phyloP scores from a whole-genome alignment of 2,113 vertebrate genomes.

The Tricholaema leucomelas region DNA sequence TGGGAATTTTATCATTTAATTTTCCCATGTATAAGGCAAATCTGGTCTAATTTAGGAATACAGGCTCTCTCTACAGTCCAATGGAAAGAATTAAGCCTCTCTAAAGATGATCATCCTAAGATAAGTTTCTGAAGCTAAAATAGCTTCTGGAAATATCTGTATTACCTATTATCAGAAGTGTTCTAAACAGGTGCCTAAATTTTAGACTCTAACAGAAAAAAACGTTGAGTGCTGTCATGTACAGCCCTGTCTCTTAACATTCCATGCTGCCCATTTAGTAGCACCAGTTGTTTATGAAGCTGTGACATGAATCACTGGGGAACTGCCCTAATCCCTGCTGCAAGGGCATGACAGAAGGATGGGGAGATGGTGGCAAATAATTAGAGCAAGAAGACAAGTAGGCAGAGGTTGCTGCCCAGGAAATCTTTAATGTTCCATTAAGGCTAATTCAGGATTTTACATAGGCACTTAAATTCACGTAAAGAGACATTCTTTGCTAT shows the following conservation, averaged over 20 bases:
- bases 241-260: neutral
- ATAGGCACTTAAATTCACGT: neutral
- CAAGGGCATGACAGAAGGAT: neutral
- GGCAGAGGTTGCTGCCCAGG: neutral
- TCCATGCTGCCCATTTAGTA: neutral
- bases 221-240: neutral
- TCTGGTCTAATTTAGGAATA: neutral
- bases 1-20: neutral
- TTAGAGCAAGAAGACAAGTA: neutral
- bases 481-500: neutral
- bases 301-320: neutral
- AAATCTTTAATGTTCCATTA: neutral
- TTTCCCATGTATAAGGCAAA: neutral
- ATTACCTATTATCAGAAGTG: rapidly evolving
- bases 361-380: neutral
- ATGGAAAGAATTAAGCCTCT: neutral
- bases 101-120: neutral
- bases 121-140: neutral
- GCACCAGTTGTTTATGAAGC: neutral
- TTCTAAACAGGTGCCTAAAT: neutral
- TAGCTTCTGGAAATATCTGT: neutral
- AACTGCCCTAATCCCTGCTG: neutral
- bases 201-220: neutral
- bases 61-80: neutral
- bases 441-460: neutral